Base-by-base conservation (phyloP, 2,797 vertebrate species). In the Catharus ustulatus region DNA sequence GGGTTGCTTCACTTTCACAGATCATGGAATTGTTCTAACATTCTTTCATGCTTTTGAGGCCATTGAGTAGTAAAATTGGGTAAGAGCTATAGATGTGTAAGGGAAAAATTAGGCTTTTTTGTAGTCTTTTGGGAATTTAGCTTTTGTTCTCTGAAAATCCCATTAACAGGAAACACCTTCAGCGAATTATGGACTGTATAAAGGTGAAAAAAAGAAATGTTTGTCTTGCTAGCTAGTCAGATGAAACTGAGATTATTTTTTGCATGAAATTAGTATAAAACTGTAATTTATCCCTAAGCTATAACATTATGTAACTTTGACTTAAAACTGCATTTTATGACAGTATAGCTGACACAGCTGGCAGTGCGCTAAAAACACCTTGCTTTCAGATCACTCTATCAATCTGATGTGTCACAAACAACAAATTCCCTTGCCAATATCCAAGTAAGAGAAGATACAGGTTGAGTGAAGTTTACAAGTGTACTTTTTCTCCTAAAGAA, bases 401-500 rank as follows among this genome's bases (percentile, higher is more conserved):
- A 51, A 6, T 79, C 51, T 86, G 67, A 58, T 17, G 24, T 59
- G 26, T 82, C n/a, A 75, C 42, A 51, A 64, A 45, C 51, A 71
- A 32, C 57, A 89, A 75, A 87, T 72, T 92, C 26, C 49, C 34
- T 73, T 82, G n/a, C 34, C 74, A 20, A 52, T 68, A 27, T 2
- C 29, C 12, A n/a, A 16, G 12, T 45, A 43, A 68, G 49, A 78
- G 55, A 62, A 73, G 21, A 30, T 43, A 15, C 0, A 4, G 7
- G 6, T 58, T 84, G 68, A 34, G 34, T 92, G 71, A 90, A 68
- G 17, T 87, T 93, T 34, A 36, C 36, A 27, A 18, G 58, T 77
- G 15, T 52, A 23, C 38, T 93, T 89, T 87, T 91, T 30, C 86
- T 87, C 55, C 42, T 67, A 30, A 76, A 79, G 34, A 93, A 94